A percentile compares a stretch with the other conserved stretches of the same genome.
Evolutionary conservation across 2,797 vertebrate genomes (phyloP).

Genomic region (Zenarchopterus dispar): DNA sequence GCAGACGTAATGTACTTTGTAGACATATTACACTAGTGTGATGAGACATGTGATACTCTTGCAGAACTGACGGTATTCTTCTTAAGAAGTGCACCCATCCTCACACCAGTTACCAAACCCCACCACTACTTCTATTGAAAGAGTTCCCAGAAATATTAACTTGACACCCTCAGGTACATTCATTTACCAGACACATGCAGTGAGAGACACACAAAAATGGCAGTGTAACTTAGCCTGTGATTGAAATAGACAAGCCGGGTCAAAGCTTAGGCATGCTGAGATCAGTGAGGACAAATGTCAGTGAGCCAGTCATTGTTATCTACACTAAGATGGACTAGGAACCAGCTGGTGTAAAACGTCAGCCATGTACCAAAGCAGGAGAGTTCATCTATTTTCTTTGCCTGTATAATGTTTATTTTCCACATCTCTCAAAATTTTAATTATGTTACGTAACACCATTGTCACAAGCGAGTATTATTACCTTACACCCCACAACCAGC

Average conservation of each 20-base stretch:
- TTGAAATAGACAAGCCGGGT: conserved; percentile 37
- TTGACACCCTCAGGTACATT: conserved; percentile 62
- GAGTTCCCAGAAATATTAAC: conserved; percentile 39
- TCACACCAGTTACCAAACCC: conserved; percentile 57
- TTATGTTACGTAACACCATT: too few species aligned
- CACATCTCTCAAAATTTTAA: too few species aligned
- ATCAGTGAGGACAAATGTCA: conserved; percentile 46
- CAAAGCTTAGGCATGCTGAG: conserved; percentile 39
- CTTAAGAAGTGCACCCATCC: conserved; percentile 46
- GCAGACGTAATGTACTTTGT: conserved; percentile 34
- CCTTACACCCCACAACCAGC: conserved; percentile 93
- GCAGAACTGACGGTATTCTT: conserved; percentile 41
- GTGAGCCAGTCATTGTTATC: conserved; percentile 44
- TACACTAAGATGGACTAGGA: conserved; percentile 15
- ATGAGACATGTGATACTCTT: conserved; percentile 64
- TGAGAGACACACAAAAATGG: conserved; percentile 33
- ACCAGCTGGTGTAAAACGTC: conserved; percentile 23
- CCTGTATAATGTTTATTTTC: too few species aligned
- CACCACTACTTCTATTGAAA: conserved; percentile 70
- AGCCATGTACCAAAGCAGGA: conserved; percentile 30
- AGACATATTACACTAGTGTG: conserved; percentile 69
- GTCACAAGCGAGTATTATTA: conserved; percentile 57
- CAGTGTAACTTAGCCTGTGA: conserved; percentile 29
- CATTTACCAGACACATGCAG: conserved; percentile 49
- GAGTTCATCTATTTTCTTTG: conserved; percentile 39